phyloP scores from a whole-genome alignment of 2,888 invertebrate species.

The Lydus trimaculatus region DNA sequence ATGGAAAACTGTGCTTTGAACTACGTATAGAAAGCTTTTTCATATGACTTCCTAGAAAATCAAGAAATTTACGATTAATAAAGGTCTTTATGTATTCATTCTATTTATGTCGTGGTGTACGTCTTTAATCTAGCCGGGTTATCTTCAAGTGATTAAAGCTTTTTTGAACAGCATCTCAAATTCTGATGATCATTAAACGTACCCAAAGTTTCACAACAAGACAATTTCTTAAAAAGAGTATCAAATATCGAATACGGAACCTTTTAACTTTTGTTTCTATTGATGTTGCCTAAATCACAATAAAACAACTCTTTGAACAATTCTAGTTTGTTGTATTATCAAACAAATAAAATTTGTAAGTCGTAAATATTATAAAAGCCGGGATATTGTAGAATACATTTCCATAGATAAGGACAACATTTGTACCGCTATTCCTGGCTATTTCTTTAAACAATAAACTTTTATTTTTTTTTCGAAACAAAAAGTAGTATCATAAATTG shows the following conservation, averaged over 20 bases:
- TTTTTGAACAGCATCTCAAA: background rate
- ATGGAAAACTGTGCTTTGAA: background rate
- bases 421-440: background rate
- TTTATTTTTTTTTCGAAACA: background rate
- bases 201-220: background rate
- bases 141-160: background rate
- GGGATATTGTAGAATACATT: background rate
- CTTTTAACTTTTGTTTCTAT: background rate
- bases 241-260: background rate
- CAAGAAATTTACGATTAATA: background rate
- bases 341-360: background rate
- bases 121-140: too few relatives aligned
- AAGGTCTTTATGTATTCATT: too few relatives aligned
- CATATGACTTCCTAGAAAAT: background rate
- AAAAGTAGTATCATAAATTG: background rate
- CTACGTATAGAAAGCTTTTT: background rate
- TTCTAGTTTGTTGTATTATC: background rate
- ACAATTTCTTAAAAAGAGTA: background rate
- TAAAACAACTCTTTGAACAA: background rate
- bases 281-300: too few relatives aligned
- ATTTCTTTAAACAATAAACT: background rate
- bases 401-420: background rate
- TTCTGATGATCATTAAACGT: background rate
- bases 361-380: background rate
- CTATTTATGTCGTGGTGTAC: too few relatives aligned